These are phyloP conservation scores for Apamea sordens DNA, from an alignment of 2,888 invertebrate genomes.

Conservation along the genomic window DNA sequence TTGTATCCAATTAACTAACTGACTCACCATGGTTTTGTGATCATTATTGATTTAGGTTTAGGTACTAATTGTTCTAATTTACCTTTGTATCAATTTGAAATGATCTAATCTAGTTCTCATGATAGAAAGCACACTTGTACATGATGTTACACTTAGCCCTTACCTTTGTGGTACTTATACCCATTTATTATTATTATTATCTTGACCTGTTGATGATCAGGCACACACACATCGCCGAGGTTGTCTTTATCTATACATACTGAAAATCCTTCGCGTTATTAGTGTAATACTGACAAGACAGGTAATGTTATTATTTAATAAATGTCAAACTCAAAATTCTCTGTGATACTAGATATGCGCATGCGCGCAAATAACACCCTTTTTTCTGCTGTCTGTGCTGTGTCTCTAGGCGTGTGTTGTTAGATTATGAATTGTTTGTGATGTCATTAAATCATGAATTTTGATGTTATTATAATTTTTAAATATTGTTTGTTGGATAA, in stretches of 20 bases:
- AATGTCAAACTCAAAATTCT: neutral
- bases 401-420: neutral
- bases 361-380: neutral
- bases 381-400: neutral
- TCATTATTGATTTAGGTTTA: too few species aligned
- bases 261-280: neutral
- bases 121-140: neutral
- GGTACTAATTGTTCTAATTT: too few species aligned
- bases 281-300: neutral
- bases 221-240: too few species aligned
- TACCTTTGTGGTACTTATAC: neutral
- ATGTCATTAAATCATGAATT: neutral
- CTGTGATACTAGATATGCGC: neutral
- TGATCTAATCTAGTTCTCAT: neutral
- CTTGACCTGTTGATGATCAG: too few species aligned
- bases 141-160: neutral
- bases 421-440: neutral
- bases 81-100: neutral
- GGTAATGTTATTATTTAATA: neutral
- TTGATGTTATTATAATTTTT: neutral
- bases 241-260: too few species aligned
- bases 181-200: too few species aligned
- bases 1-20: neutral
- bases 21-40: neutral
- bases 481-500: neutral